phyloP scores from a whole-genome alignment of 2,888 invertebrate genomes.

The Meloe dianella region DNA sequence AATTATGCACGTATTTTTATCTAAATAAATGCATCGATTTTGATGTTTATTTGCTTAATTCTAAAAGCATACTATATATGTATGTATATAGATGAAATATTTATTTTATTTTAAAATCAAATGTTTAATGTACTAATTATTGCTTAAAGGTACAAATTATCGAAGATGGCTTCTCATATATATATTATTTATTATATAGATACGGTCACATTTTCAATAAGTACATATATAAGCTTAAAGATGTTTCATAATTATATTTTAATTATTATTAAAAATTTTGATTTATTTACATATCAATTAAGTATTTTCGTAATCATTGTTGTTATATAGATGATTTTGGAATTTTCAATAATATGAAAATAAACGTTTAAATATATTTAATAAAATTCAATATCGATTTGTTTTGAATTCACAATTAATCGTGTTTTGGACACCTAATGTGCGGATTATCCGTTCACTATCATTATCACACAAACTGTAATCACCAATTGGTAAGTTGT shows the following conservation, averaged over 20 bases:
- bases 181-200: neutral
- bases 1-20: neutral
- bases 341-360: neutral
- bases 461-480: slow-evolving; percentile 7
- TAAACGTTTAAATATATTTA: neutral
- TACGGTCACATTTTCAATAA: neutral
- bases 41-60: neutral
- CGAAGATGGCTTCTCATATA: neutral
- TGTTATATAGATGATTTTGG: too few species aligned
- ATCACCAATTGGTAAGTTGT: slow-evolving; percentile 3
- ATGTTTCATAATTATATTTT: too few species aligned
- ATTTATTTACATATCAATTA: too few species aligned
- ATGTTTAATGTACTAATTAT: slow-evolving; percentile 2
- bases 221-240: too few species aligned
- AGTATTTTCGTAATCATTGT: neutral
- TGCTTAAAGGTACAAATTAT: neutral
- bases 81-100: neutral
- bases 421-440: neutral
- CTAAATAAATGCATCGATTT: neutral
- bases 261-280: too few species aligned
- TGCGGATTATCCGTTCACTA: neutral
- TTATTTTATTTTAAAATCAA: neutral
- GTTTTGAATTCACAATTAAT: slow-evolving; percentile 6
- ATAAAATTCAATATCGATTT: slow-evolving; percentile 1
- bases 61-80: neutral